phyloP scores from a whole-genome alignment of 2,113 vertebrate species.

The Callipepla squamata region DNA sequence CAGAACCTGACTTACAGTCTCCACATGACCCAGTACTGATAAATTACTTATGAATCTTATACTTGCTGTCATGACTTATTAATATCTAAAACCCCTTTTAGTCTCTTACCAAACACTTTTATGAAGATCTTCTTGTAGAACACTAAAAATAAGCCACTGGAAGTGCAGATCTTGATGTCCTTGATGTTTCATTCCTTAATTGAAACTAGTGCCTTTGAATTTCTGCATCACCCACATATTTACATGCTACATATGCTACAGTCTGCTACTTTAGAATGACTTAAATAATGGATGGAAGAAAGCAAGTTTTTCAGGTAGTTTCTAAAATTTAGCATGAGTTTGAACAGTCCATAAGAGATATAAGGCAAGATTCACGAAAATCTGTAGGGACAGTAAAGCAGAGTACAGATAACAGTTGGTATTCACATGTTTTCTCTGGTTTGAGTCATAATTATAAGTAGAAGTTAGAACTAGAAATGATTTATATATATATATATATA shows the following conservation, averaged over 20 bases:
- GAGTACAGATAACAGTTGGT: neutral
- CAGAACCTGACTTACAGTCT: constrained; percentile 32
- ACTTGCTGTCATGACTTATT: constrained; percentile 62
- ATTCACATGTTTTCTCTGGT: neutral
- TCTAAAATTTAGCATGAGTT: neutral
- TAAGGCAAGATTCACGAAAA: neutral
- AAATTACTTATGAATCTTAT: constrained; percentile 54
- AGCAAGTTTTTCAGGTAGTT: neutral
- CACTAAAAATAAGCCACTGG: neutral
- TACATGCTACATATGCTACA: neutral
- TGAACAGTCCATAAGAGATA: neutral
- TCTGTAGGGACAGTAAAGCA: neutral
- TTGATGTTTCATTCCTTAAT: constrained; percentile 21
- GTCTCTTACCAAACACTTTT: neutral
- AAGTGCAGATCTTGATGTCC: neutral
- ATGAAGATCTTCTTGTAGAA: neutral
- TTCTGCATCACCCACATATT: neutral
- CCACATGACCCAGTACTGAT: constrained; percentile 47
- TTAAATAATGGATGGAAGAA: neutral
- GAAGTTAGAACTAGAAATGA: neutral
- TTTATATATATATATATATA: neutral
- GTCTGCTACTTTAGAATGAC: neutral
- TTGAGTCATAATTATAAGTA: neutral
- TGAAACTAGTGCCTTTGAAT: neutral
- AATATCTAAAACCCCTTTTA: constrained; percentile 34